Evolutionary conservation across 2,113 vertebrate genomes (phyloP), one percentile per base, ranked within the genome.

Genomic region (Platysteira castanea): DNA sequence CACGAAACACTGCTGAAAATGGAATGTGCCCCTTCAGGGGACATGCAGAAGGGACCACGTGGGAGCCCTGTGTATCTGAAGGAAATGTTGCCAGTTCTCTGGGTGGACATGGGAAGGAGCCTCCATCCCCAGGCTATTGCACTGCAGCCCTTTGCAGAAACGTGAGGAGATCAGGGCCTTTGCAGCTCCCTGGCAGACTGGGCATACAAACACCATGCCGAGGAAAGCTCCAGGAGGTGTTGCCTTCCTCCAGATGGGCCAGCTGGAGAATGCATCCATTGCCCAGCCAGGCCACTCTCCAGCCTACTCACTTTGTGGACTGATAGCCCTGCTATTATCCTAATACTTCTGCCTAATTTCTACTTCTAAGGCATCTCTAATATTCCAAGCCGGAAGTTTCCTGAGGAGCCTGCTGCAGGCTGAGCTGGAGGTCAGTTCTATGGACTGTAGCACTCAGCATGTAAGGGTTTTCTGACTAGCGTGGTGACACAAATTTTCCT

Each of bases 41-140:
- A 8, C 33, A 2, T 6, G 33, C 54, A 52, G 33, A 46, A 56
- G 30, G 41, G 44, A 50, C 35, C 31, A 41, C 4, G 41, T 15
- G 54, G 63, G 49, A 73, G 6, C 18, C 35, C 35, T 41, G n/a
- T 53, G 30, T 37, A 6, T 70, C 44, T 54, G 23, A 42, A 52
- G 1, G 4, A 42, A n/a, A 7, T 4, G 6, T 2, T 65, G 35
- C 3, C 5, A 33, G 23, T 23, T 78, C 2, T 1, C 15, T 39
- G 39, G 15, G 33, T 20, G 39, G 27, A 2, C 23, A 1, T 0
- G 18, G 69, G 20, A 75, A 71, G 68, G 57, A 76, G 10, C 26
- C 30, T 77, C 33, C 18, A 13, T 37, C 6, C 54, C 41, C 30
- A 11, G 1, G 30, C 42, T 30, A 0, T 26, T 24, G 37, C 39